Base-by-base conservation (phyloP, 1,140 invertebrate species). In the Parasteatoda tepidariorum region DNA sequence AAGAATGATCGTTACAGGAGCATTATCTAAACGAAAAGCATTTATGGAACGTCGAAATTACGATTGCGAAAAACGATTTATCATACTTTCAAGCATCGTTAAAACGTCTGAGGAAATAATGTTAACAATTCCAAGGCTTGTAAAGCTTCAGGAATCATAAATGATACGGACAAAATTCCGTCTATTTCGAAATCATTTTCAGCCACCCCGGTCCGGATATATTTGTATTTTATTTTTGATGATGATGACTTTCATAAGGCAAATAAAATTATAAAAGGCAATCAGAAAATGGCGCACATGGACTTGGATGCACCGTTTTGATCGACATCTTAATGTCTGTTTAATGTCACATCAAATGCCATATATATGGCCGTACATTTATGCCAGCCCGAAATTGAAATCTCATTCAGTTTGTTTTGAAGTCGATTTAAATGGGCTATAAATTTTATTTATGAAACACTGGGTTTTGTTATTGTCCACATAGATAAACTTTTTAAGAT, bases 71-170 rank as follows among this genome's bases (percentile, higher is more conserved):
- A 9, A 18, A 48, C 7, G 41, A 73, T 73, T 24, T 54, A 33
- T 73, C 70, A 73, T 59, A 24, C 26, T 34, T 73, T 59, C 70
- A 2, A 34, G 18, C 30, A 28, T 62, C 73, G 34, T 75, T 75
- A 75, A 75, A 62, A n/a, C 62, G 73, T 75, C 59, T 30, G 26
- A 15, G 59, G 57, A 75, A 75, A 61, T 75, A 75, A 62, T 41
- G 55, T 41, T 57, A 55, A 62, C 73, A 75, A 75, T 75, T 75
- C 61, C 73, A 34, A 62, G 41, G 31, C 26, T n/a, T 15, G n/a
- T 30, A 15, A 18, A 30, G 54, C 22, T 18, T 73, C 26, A 6
- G 57, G 38, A 62, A 33, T 61, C 57, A 75, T 75, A 75, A 75
- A 34, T 33, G 73, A 26, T 62, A 62, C 30, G 73, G 62, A 75